phyloP scores from a whole-genome alignment of 2,797 vertebrate genomes.

The Euphonia xanthogaster region DNA sequence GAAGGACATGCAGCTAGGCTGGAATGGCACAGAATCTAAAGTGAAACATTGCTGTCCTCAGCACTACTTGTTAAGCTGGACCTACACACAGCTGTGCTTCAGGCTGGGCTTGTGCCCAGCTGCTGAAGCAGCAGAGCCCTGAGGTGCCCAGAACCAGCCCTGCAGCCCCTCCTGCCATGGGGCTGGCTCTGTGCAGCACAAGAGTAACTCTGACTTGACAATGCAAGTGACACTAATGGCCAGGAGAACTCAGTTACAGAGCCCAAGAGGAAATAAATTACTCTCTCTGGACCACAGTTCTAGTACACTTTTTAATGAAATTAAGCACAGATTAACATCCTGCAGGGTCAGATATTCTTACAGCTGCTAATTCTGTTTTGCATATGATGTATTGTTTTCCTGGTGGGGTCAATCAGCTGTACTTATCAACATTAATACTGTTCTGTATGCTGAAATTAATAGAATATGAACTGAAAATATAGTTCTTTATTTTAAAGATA shows the following conservation, averaged over 20 bases:
- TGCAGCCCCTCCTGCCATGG: background rate
- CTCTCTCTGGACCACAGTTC: background rate
- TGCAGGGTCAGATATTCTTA: background rate
- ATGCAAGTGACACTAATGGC: background rate
- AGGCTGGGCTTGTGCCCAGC: too few relatives aligned
- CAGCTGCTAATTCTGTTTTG: background rate
- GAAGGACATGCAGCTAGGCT: background rate
- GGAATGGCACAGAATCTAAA: background rate
- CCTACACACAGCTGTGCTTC: background rate
- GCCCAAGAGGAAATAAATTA: background rate
- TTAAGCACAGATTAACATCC: background rate
- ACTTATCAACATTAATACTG: background rate
- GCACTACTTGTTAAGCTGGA: background rate
- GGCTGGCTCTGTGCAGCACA: fast-evolving
- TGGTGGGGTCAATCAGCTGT: background rate
- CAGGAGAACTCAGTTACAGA: background rate
- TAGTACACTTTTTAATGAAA: background rate
- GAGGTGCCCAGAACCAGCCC: background rate
- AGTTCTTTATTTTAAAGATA: background rate
- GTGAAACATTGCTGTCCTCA: background rate
- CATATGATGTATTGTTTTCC: background rate
- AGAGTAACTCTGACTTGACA: background rate
- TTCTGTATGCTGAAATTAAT: background rate
- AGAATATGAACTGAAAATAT: background rate
- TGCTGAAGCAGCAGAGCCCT: background rate